phyloP scores from a whole-genome alignment of 2,888 invertebrate species.

The Cheilosia variabilis region DNA sequence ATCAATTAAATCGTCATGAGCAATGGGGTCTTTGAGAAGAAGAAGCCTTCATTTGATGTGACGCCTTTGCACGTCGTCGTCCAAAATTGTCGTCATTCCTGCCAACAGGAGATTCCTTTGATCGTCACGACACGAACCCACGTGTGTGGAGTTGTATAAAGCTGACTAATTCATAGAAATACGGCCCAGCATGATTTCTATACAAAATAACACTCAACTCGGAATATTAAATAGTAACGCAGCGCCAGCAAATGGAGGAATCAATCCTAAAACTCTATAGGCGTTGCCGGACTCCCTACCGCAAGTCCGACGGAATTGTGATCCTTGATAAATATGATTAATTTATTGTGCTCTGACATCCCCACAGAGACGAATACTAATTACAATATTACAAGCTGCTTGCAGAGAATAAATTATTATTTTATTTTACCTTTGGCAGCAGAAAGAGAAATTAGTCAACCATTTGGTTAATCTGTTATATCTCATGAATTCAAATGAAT shows the following conservation, averaged over 20 bases:
- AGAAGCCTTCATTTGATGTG: background rate
- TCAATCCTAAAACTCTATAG: constrained; percentile 5
- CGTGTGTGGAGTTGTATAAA: constrained; percentile 16
- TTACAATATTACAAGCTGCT: constrained; percentile 20
- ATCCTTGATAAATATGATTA: constrained; percentile 40
- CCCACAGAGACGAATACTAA: constrained; percentile 46
- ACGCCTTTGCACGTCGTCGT: constrained; percentile 5
- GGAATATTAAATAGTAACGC: constrained; percentile 14
- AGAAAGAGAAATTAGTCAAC: constrained; percentile 12
- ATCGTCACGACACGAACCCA: constrained; percentile 45
- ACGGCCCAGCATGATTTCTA: background rate
- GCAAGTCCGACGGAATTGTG: constrained; percentile 14
- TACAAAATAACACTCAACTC: background rate
- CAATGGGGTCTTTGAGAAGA: constrained; percentile 6
- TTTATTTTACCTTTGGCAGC: background rate
- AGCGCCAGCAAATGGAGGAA: constrained; percentile 8
- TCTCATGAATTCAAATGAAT: constrained; percentile 36
- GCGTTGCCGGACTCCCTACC: background rate
- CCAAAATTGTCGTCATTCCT: constrained; percentile 12
- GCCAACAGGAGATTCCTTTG: background rate
- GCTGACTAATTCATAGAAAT: constrained; percentile 18
- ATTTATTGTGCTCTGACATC: constrained; percentile 26
- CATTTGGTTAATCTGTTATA: constrained; percentile 29
- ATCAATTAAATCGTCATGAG: constrained; percentile 44
- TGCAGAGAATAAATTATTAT: constrained; percentile 3